Conservation (phyloP, 2,797 vertebrate genomes). For the Sitta carolinensis region DNA sequence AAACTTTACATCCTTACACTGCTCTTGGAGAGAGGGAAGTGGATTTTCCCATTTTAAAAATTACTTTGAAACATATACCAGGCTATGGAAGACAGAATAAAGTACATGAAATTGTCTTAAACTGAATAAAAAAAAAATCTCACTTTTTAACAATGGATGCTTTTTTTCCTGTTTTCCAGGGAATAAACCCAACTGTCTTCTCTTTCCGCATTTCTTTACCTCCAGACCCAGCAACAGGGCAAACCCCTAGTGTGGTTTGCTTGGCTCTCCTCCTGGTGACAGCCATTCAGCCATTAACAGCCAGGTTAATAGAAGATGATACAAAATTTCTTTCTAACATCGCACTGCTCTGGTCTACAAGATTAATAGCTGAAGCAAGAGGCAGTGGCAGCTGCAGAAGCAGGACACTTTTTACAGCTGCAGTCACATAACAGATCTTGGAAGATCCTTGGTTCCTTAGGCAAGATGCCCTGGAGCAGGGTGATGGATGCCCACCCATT, state of each 20-base stretch:
- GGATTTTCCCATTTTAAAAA: neutral
- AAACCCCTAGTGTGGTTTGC: fast-evolving
- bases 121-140: neutral
- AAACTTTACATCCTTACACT: neutral
- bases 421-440: fast-evolving
- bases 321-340: neutral
- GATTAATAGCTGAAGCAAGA: neutral
- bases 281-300: neutral
- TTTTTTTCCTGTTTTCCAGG: neutral
- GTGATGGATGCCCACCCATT: fast-evolving
- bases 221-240: neutral
- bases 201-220: neutral
- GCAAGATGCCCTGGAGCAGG: fast-evolving
- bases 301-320: neutral
- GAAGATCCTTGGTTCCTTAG: neutral
- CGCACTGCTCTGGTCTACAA: neutral
- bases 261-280: neutral
- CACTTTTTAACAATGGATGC: neutral
- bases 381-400: neutral
- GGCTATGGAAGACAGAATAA: neutral
- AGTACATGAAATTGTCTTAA: neutral
- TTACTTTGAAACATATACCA: neutral
- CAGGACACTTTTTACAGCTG: neutral
- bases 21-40: neutral
- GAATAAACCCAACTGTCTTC: neutral